phyloP scores from a whole-genome alignment of 2,888 invertebrate genomes.

The Anarsia innoxiella region DNA sequence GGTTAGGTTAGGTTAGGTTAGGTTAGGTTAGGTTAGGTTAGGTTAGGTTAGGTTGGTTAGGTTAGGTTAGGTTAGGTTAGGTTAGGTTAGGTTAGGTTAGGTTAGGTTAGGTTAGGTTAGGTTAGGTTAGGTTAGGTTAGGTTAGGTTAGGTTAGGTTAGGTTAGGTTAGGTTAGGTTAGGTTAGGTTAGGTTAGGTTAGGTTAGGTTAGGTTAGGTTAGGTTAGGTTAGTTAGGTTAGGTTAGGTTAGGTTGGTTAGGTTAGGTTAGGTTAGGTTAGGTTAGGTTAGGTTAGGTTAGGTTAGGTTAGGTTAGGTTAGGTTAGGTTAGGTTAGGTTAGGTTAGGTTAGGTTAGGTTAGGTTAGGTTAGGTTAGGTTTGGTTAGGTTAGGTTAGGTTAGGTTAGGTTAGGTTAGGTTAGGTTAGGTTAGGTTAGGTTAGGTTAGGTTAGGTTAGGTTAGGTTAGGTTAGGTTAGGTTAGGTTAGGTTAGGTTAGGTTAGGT shows the following conservation, averaged over 20 bases:
- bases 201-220: slow-evolving; percentile 10
- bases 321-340: slow-evolving; percentile 4
- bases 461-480: slow-evolving; percentile 4
- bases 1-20: slow-evolving; percentile 4
- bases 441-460: slow-evolving; percentile 4
- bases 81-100: background rate
- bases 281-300: slow-evolving; percentile 9
- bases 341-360: slow-evolving; percentile 2
- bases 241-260: background rate
- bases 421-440: slow-evolving; percentile 4
- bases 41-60: slow-evolving; percentile 4
- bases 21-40: slow-evolving; percentile 4
- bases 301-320: slow-evolving; percentile 4
- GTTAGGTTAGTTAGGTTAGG: slow-evolving; percentile 1
- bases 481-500: slow-evolving; percentile 4
- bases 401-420: slow-evolving; percentile 7
- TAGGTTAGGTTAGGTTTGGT: slow-evolving; percentile 1
- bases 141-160: slow-evolving; percentile 1
- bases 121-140: slow-evolving; percentile 2
- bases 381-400: slow-evolving; percentile 8
- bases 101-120: background rate
- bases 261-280: slow-evolving; percentile 4
- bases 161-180: slow-evolving; percentile 8
- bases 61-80: slow-evolving; percentile 3
- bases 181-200: slow-evolving; percentile 6